Evolutionary conservation across 2,113 vertebrate species (phyloP).

Genomic region (Ovis canadensis): DNA sequence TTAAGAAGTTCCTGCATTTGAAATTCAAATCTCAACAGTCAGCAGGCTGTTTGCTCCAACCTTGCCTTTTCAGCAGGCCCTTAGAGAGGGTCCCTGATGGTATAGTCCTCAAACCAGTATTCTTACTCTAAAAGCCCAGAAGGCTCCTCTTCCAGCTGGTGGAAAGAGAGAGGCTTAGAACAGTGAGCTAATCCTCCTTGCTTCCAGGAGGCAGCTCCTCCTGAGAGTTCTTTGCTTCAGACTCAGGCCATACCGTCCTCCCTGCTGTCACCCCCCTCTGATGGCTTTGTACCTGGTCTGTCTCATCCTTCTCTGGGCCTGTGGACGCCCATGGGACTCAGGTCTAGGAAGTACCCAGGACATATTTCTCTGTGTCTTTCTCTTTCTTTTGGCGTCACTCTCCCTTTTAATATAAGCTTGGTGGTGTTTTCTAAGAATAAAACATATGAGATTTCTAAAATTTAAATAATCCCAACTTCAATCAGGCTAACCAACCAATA

Average conservation of each 20-base stretch:
- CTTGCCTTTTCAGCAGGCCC: slow-evolving; percentile 54
- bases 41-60: slow-evolving; percentile 53
- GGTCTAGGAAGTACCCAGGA: not conserved
- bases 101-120: slow-evolving; percentile 40
- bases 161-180: slow-evolving; percentile 2
- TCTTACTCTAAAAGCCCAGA: slow-evolving; percentile 8
- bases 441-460: not conserved
- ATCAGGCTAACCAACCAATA: not conserved
- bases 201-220: not conserved
- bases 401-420: not conserved
- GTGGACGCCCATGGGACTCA: not conserved
- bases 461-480: not conserved
- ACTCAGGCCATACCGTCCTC: not conserved
- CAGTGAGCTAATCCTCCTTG: not conserved
- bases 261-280: not conserved
- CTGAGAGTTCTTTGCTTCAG: not conserved
- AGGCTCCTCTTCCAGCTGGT: not conserved
- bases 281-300: not conserved
- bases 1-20: slow-evolving; percentile 58
- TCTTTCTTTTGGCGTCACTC: not conserved
- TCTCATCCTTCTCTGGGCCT: not conserved
- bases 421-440: not conserved
- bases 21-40: slow-evolving; percentile 69
- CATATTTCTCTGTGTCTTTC: not conserved
- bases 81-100: slow-evolving; percentile 37